These are phyloP conservation scores for Aphidius ervi DNA, from an alignment of 1,140 invertebrate genomes.

Conservation along the genomic window DNA sequence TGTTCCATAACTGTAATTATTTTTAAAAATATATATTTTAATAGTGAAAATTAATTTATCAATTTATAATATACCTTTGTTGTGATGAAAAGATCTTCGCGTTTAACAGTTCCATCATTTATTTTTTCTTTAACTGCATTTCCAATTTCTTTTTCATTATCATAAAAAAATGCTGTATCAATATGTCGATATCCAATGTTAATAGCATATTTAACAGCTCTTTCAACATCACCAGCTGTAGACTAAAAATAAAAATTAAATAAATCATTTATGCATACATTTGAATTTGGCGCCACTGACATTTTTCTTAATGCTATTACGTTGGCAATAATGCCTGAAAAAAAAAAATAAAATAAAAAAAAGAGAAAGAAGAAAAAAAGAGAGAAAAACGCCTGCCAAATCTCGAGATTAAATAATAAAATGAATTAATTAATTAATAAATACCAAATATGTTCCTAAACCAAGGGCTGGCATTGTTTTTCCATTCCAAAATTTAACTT, in stretches of 20 bases:
- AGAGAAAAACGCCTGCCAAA: background rate
- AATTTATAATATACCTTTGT: background rate
- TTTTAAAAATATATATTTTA: too few relatives aligned
- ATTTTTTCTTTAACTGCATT: slow-evolving; percentile 7
- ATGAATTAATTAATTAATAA: background rate
- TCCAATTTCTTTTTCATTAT: slow-evolving; percentile 10
- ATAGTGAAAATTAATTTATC: too few relatives aligned
- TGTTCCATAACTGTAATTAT: background rate
- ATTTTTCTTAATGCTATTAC: background rate
- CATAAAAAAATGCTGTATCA: slow-evolving; percentile 6
- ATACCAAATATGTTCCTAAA: slow-evolving; percentile 70
- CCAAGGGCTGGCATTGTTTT: slow-evolving; percentile 61
- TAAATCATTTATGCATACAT: too few relatives aligned
- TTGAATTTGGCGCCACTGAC: too few relatives aligned
- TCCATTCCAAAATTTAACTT: slow-evolving; percentile 59
- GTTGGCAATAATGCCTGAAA: too few relatives aligned
- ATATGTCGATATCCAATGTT: slow-evolving; percentile 10
- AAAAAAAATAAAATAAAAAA: too few relatives aligned
- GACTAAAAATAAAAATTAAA: slow-evolving; percentile 27
- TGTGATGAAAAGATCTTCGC: slow-evolving; percentile 3
- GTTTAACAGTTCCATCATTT: background rate
- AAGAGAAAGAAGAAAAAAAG: too few relatives aligned
- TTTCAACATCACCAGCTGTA: slow-evolving; percentile 51
- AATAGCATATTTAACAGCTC: slow-evolving; percentile 7
- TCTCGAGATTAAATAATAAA: background rate